Evolutionary conservation across 2,113 vertebrate species (phyloP), one percentile per base, ranked within the genome.

Genomic region (Campylomormyrus tamandua): DNA sequence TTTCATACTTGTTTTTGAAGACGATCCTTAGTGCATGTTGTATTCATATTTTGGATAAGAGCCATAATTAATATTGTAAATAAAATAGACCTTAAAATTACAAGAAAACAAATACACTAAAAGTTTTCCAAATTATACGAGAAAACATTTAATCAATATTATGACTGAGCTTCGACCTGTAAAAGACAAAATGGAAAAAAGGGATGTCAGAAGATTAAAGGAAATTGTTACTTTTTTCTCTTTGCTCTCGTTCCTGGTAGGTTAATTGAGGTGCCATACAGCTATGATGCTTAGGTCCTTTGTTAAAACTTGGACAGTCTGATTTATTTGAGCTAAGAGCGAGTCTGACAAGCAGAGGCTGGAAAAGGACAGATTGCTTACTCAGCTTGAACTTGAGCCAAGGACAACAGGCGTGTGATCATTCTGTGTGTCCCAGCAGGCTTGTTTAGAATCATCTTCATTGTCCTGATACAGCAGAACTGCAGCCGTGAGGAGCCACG

Each of bases 281-380:
- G 70, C 84, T 80, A 52, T 87, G 52, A 80, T 87, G 84, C 27
- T 24, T 35, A 15, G 17, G 35, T 77, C 62, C 49, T 66, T 80
- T 53, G 31, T 56, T 87, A 87, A 90, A 90, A 58, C 19, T 35
- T 45, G 46, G 89, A 49, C 35, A 74, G 56, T 74, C 89, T 87
- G 89, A 90, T 90, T 87, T 87, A 90, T 90, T 90, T 87, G 62
- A 77, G 49, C 66, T 87, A 66, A 52, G 85, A 90, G 58, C 8
- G 35, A 90, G 49, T 10, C 84, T 90, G 89, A 90, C 89, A 90
- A 77, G 84, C 31, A 42, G 35, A 87, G 85, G 50, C 31, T 53
- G 74, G 85, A 53, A 62, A 77, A 42, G 46, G 31, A 53, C 49
- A 21, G 70, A 87, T 53, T 87, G 89, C 85, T 74, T 87, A 90